Conservation (phyloP, 2,797 vertebrate species). For the Gallinago nigripennis region DNA sequence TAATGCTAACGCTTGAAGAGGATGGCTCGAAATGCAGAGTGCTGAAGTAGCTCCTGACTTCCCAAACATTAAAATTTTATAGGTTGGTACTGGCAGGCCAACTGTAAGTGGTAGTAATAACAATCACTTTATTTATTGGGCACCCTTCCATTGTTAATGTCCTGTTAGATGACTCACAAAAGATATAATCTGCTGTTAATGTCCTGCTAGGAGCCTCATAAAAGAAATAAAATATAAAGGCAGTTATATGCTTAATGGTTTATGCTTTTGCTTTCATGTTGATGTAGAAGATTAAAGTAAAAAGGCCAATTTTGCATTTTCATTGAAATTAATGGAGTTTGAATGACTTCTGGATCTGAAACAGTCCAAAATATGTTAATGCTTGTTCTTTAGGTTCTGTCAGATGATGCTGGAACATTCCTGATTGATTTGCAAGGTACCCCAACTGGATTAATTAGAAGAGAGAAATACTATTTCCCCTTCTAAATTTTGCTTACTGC, state of each 20-base stretch:
- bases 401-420: not conserved
- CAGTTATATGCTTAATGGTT: conserved; percentile 55
- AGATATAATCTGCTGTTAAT: conserved; percentile 53
- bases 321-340: conserved; percentile 55
- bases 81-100: not conserved
- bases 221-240: conserved; percentile 58
- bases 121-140: conserved; percentile 60
- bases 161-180: conserved; percentile 56
- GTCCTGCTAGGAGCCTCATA: conserved; percentile 53
- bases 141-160: conserved; percentile 15
- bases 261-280: conserved; percentile 47
- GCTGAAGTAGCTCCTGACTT: not conserved
- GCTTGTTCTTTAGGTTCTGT: not conserved
- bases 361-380: not conserved
- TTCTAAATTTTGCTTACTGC: conserved; percentile 33
- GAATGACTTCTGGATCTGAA: not conserved
- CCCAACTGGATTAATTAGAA: conserved; percentile 25
- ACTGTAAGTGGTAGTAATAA: conserved; percentile 49
- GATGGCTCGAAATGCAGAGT: not conserved
- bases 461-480: not conserved
- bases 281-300: conserved; percentile 50
- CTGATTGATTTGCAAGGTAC: not conserved
- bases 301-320: conserved; percentile 47
- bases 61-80: not conserved
- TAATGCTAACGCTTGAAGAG: not conserved